phyloP scores from a whole-genome alignment of 2,113 vertebrate species.

The Elephas maximus region DNA sequence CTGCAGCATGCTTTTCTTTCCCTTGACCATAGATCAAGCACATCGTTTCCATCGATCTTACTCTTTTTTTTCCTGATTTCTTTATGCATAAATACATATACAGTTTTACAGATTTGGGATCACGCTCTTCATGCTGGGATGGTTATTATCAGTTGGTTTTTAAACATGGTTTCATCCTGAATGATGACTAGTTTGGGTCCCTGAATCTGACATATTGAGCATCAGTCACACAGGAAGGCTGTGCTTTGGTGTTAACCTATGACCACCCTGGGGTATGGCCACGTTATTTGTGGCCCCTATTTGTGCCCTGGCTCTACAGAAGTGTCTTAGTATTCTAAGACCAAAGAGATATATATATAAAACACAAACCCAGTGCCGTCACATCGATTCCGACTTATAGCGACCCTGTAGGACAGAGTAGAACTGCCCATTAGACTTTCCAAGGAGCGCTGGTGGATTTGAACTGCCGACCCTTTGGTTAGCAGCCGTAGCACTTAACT shows the following conservation, averaged over 20 bases:
- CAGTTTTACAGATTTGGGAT: not conserved
- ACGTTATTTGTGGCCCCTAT: not conserved
- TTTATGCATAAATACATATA: not conserved
- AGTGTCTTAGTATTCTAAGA: no score
- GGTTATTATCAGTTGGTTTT: not conserved
- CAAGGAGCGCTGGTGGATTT: no score
- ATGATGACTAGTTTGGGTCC: not conserved
- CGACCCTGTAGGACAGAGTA: no score
- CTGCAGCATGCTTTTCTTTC: not conserved
- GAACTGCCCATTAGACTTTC: no score
- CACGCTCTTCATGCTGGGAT: not conserved
- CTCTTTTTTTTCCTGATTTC: not conserved
- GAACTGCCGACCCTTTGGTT: no score
- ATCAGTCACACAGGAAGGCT: not conserved
- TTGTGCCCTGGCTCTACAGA: not conserved
- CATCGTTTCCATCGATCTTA: not conserved
- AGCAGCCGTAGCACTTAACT: no score
- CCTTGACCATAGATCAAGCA: not conserved
- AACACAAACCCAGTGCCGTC: no score
- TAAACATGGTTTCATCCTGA: not conserved
- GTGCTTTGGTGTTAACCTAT: not conserved
- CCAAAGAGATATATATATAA: no score
- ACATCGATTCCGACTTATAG: no score
- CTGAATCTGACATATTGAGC: not conserved
- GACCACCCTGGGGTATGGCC: not conserved